Evolutionary conservation across 2,888 invertebrate species (phyloP), one percentile per base, ranked within the genome.

Genomic region (Linhomoeus sp.): DNA sequence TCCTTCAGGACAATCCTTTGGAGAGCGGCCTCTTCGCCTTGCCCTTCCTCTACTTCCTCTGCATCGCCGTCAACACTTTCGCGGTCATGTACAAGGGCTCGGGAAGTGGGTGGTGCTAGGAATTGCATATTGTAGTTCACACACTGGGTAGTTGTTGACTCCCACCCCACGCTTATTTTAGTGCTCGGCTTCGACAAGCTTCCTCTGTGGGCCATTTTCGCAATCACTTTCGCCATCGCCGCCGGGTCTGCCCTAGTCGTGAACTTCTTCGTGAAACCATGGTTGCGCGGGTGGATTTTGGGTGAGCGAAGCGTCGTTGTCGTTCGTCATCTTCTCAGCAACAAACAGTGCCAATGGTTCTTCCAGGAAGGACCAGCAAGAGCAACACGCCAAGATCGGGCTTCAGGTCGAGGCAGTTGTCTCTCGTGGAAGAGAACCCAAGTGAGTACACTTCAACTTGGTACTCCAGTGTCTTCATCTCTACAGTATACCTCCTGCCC

Each of bases 81-180:
- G 90, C 92, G 54, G 81, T 97, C 48, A 80, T 86, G 46, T 80
- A 82, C 57, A 85, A 90, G 67, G 94, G 94, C 49, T 90, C 92
- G 36, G 80, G 81, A 69, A 72, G 82, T 86, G 68, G 76, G 77
- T 70, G 23, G 39, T 33, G 12, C 35, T 58, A n/a, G 49, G 9
- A 15, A 12, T 15, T 33, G 33, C 33, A 33, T 15, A 33, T 33
- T 33, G 33, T 33, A 33, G 12, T n/a, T n/a, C n/a, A n/a, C n/a
- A n/a, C n/a, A n/a, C n/a, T n/a, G n/a, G n/a, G n/a, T n/a, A n/a
- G n/a, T n/a, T n/a, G n/a, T n/a, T n/a, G n/a, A n/a, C n/a, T n/a
- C n/a, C n/a, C n/a, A n/a, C n/a, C n/a, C n/a, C n/a, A n/a, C n/a
- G n/a, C 12, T 14, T 38, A n/a, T 17, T 38, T n/a, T 19, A 38